Base-by-base conservation (phyloP, 2,113 vertebrate species). In the Alces alces region DNA sequence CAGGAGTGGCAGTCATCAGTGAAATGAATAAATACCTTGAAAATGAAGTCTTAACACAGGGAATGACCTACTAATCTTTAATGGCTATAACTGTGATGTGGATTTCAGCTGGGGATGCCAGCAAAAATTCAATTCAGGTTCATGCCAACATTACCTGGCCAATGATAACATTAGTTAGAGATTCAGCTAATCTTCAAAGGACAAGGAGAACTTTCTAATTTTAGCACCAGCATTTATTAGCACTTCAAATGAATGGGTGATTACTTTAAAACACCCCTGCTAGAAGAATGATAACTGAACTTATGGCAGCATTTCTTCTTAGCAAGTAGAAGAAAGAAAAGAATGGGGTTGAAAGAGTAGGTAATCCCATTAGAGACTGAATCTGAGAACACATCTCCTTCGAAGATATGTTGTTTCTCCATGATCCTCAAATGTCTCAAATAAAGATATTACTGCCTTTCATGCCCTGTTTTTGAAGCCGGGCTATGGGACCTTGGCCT, bases 21-120 rank as follows among this genome's bases (percentile, higher is more conserved):
- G 90, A 87, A 95, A 93, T 91, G 90, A 97, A 92, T 76, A 90
- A 90, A 94, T 95, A 95, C 86, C 97, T 97, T 93, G 93, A 91
- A 96, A 96, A 96, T 97, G 79, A 97, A 96, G 55, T 96, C 86
- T 93, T 89, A 86, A 84, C 87, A 92, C 58, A 61, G 73, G 27
- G 85, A 90, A 36, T 91, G 96, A 90, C 54, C 70, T 58, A 45
- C 47, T 97, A 66, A 88, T 97, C 95, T 92, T 39, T 39, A 79
- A 79, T 33, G 87, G 50, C 90, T 89, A 64, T 93, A 89, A 36
- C 52, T 87, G 54, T 30, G 57, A 79, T 95, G 33, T 78, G 76
- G 39, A 58, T 79, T 95, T 96, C 93, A 64, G 57, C 50, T 13
- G 57, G 57, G 45, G 76, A 55, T 83, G 66, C 60, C 47, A 70